Percentiles rank a stretch among this genome's conserved stretches.
Conservation (phyloP, 2,888 invertebrate genomes). For the Penaeus monodon region DNA sequence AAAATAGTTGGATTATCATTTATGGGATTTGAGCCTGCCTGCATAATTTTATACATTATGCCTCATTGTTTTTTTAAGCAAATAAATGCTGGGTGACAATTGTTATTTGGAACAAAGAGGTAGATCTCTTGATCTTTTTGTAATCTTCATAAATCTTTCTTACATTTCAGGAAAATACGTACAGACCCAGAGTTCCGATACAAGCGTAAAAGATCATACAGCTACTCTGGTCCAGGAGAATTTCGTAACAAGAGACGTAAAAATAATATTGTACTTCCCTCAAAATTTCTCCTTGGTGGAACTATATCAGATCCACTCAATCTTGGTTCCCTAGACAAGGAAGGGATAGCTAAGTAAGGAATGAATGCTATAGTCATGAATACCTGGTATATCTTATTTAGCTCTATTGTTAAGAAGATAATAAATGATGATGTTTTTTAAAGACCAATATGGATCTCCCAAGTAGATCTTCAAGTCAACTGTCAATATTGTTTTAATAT, state of each 20-base stretch:
- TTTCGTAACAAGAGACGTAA: slow-evolving; percentile 48
- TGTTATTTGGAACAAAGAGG: background rate
- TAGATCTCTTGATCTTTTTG: background rate
- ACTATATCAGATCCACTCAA: slow-evolving; percentile 96
- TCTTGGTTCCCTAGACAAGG: slow-evolving; percentile 83
- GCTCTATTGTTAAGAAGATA: too few relatives aligned
- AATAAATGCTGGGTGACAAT: background rate
- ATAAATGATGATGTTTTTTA: too few relatives aligned
- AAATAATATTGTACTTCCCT: slow-evolving; percentile 79
- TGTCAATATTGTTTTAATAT: too few relatives aligned
- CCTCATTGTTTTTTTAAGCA: too few relatives aligned
- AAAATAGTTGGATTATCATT: too few relatives aligned
- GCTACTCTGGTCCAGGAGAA: slow-evolving; percentile 47
- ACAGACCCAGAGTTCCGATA: slow-evolving; percentile 49
- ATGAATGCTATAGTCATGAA: background rate
- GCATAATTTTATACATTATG: too few relatives aligned
- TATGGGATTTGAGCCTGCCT: too few relatives aligned
- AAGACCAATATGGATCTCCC: too few relatives aligned
- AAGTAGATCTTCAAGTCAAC: too few relatives aligned
- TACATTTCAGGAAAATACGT: slow-evolving; percentile 34
- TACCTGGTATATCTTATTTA: slow-evolving; percentile 16
- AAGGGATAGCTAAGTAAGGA: slow-evolving; percentile 66
- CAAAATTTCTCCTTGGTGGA: slow-evolving; percentile 93
- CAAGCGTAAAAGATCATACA: slow-evolving; percentile 56
- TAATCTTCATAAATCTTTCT: background rate